Evolutionary conservation across 2,888 invertebrate genomes (phyloP), one percentile per base, ranked within the genome.

Genomic region (Smittia aterrima): DNA sequence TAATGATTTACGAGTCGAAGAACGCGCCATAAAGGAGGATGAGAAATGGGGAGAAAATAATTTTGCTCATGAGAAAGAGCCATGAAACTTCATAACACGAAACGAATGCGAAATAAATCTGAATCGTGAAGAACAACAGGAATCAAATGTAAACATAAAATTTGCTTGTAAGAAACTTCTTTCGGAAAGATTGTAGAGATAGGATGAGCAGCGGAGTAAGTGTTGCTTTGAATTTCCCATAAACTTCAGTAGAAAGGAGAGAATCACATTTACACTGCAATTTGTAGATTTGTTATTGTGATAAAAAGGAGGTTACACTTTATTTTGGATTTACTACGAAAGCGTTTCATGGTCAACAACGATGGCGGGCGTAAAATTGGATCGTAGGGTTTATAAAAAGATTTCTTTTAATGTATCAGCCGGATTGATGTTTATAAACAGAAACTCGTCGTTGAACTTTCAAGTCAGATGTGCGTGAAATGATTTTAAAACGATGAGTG

Each of bases 341-440:
- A 66, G 4, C 38, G 13, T n/a, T 66, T 40, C 38, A 40, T 66
- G 38, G 40, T 40, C 58, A 22, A 7, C 58, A 18, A 47, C 32
- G 32, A 9, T 32, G 32, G 32, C 32, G 32, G 32, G 47, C 47
- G 6, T 4, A n/a, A 2, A 22, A 58, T 22, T 58, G 58, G 58
- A 58, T 58, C 58, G 22, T 1, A 6, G 9, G 58, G 18, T 47
- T 47, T 47, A 47, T 47, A 47, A 22, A 58, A 58, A 58, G 22
- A 58, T 58, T 58, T 58, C 22, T 58, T n/a, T n/a, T 58, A 58
- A 58, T 58, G 58, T 58, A 58, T 58, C 58, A 58, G 58, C 58
- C 18, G n/a, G n/a, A 58, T 58, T 11, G 58, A 11, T 22, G 58
- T 58, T 58, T 58, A 58, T 58, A 58, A 58, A 20, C 58, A 58